Evolutionary conservation across 2,888 invertebrate species (phyloP), one percentile per base, ranked within the genome.

Genomic region (Hydrotaea cyrtoneurina): DNA sequence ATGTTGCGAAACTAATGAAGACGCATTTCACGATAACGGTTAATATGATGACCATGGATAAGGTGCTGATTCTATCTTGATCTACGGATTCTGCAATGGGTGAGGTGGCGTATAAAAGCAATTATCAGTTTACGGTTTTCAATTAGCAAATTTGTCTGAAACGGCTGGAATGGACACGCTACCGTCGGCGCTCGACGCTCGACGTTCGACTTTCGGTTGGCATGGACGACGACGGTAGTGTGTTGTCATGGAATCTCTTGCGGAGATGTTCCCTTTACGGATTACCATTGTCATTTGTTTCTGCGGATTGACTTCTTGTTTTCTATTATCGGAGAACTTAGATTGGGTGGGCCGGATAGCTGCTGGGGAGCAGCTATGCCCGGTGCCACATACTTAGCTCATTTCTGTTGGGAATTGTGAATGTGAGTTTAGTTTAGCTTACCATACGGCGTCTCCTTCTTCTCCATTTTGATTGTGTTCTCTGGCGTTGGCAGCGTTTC

Each of bases 1-100:
- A 95, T 94, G 96, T 95, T 94, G 97, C 97, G 95, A 97, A 97
- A 95, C 96, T 96, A 95, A 97, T 95, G 97, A 97, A 97, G 95
- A 97, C 97, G 93, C 95, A 95, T 93, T 96, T 97, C 94, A 97
- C 97, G 94, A 97, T 96, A 93, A 95, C 95, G 93, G 97, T 96
- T 95, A 97, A 95, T 94, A 97, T 96, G 94, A 97, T 94, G 94
- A 97, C 97, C 97, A 97, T 96, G 93, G 94, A 94, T 93, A 96
- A 94, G 92, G 97, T 97, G 95, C 96, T 97, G 94, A 97, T 95
- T 94, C 96, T 96, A 94, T 95, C 95, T 92, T 95, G 94, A 93
- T 95, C 94, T 93, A 95, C 94, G 93, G 94, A 94, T 94, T 94
- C 96, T 96, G 96, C 90, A 93, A 93, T 75, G 80, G 81, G 83